phyloP scores from a whole-genome alignment of 2,113 vertebrate species.

The Cervus canadensis region DNA sequence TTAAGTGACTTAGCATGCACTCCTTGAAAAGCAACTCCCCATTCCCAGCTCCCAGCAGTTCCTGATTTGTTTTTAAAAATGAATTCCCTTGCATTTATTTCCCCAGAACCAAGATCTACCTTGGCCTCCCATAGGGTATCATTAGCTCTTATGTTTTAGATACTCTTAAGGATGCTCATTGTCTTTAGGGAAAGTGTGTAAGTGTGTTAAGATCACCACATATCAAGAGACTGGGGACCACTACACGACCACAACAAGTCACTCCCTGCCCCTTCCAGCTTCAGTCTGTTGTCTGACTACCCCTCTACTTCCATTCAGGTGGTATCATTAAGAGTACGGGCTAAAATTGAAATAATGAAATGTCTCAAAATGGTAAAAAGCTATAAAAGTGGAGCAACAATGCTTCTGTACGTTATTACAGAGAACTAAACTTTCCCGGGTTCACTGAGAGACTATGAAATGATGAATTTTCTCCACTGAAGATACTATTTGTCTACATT shows the following conservation, averaged over 20 bases:
- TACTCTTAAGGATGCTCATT: neutral
- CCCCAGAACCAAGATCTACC: neutral
- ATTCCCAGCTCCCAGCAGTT: neutral
- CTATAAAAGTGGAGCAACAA: neutral
- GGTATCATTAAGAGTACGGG: neutral
- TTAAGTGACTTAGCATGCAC: neutral
- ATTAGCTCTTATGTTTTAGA: neutral
- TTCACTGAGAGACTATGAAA: neutral
- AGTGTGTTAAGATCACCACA: neutral
- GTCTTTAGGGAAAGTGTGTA: neutral
- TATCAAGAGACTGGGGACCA: neutral
- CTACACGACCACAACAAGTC: neutral
- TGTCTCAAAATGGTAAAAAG: neutral
- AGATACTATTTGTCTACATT: neutral
- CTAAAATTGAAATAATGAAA: neutral
- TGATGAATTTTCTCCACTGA: neutral
- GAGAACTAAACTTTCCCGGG: neutral
- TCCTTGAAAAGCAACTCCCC: neutral
- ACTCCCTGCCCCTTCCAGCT: fast-evolving
- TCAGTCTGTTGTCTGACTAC: neutral
- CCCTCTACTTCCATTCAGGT: neutral
- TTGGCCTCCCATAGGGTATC: neutral
- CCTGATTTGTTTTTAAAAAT: neutral
- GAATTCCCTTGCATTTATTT: neutral
- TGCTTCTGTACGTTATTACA: neutral